Percentiles rank a stretch among this genome's conserved stretches.
These are phyloP conservation scores for Argyrosomus regius DNA, from an alignment of 2,797 vertebrate species.

Conservation along the genomic window DNA sequence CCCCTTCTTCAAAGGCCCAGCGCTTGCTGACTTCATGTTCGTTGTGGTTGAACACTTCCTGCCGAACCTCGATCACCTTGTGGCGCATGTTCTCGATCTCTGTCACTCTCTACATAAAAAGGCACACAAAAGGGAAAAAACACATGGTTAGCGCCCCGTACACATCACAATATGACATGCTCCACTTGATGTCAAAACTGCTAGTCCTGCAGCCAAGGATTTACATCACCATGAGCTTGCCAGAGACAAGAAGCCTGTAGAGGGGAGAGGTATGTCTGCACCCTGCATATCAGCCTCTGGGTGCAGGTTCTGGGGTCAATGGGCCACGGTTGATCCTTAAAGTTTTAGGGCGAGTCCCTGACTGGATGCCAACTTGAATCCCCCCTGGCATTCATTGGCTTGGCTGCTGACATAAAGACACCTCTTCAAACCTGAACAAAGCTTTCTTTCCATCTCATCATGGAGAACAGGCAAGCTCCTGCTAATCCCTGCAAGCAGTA, in stretches of 20 bases:
- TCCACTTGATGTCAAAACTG: slow-evolving; percentile 83
- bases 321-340: slow-evolving; percentile 78
- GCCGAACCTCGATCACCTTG: slow-evolving; percentile 95
- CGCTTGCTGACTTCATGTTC: slow-evolving; percentile 99
- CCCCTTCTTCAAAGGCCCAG: slow-evolving; percentile 98
- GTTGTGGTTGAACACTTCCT: slow-evolving; percentile 98
- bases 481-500: slow-evolving; percentile 65
- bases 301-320: slow-evolving; percentile 80
- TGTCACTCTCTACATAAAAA: slow-evolving; percentile 92
- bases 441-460: slow-evolving; percentile 70
- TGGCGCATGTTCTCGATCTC: slow-evolving; percentile 99
- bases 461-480: slow-evolving; percentile 76
- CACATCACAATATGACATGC: slow-evolving; percentile 52
- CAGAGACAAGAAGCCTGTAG: slow-evolving; percentile 84
- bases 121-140: slow-evolving; percentile 51
- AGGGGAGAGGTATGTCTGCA: slow-evolving; percentile 80
- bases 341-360: slow-evolving; percentile 80
- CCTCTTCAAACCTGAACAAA: slow-evolving; percentile 85
- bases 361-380: slow-evolving; percentile 86
- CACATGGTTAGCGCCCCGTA: slow-evolving; percentile 30
- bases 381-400: slow-evolving; percentile 82
- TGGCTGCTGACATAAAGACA: slow-evolving; percentile 88
- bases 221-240: slow-evolving; percentile 86
- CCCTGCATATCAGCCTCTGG: slow-evolving; percentile 84
- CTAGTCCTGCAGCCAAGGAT: slow-evolving; percentile 85